Conservation (phyloP, 2,113 vertebrate genomes). For the Trachemys scripta region DNA sequence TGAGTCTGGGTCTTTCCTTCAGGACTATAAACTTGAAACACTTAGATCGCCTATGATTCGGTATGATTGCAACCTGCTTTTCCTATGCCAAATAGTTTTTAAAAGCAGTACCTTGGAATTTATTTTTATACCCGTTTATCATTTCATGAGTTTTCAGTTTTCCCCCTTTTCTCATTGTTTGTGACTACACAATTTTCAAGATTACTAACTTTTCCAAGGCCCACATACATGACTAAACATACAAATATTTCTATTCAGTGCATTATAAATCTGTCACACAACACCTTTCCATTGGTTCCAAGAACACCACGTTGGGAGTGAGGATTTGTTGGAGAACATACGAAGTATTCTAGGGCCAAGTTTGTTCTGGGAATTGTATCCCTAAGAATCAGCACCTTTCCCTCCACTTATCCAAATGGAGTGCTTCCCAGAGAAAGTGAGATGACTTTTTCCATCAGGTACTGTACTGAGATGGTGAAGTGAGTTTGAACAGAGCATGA, state of each 20-base stretch:
- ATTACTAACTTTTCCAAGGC: background rate
- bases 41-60: background rate
- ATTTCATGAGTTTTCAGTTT: too few relatives aligned
- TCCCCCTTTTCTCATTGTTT: background rate
- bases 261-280: background rate
- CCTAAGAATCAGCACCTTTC: background rate
- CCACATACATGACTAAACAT: background rate
- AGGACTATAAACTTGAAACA: background rate
- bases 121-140: background rate
- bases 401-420: background rate
- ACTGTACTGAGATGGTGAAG: background rate
- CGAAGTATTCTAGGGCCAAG: background rate
- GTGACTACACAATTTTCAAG: background rate
- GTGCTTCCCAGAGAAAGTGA: background rate
- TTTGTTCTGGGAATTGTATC: background rate
- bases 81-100: background rate
- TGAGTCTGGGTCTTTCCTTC: background rate
- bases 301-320: background rate
- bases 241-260: background rate
- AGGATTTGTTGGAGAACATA: background rate
- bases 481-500: background rate
- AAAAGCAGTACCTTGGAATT: background rate
- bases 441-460: background rate
- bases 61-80: background rate
- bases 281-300: background rate